phyloP scores from a whole-genome alignment of 2,888 invertebrate genomes.

The Drosophila nr. medialis region DNA sequence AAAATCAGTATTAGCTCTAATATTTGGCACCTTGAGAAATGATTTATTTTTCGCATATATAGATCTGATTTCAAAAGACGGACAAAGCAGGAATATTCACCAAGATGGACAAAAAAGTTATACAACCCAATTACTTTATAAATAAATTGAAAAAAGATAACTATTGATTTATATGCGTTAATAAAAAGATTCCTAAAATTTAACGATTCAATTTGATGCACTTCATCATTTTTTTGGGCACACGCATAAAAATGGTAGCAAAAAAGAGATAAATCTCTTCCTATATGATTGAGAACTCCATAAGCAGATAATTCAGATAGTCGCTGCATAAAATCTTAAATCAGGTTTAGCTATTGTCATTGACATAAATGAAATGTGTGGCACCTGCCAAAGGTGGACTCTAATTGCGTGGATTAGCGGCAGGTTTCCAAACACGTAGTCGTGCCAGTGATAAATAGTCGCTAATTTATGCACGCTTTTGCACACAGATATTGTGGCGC shows the following conservation, averaged over 20 bases:
- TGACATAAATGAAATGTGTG: neutral
- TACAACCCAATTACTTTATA: too few species aligned
- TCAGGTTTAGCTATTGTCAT: neutral
- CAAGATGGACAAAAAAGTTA: neutral
- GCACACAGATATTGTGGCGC: constrained; percentile 15
- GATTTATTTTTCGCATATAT: too few species aligned
- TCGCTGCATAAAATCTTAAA: neutral
- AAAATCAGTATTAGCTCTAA: constrained; percentile 28
- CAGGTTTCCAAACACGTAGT: neutral
- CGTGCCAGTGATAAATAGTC: constrained; percentile 1
- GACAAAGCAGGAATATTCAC: neutral
- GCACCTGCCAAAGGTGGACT: constrained; percentile 41
- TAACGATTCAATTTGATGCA: neutral
- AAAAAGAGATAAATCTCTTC: neutral
- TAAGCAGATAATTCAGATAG: neutral
- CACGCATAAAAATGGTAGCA: neutral
- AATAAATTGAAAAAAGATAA: neutral
- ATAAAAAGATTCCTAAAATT: neutral
- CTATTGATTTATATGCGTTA: neutral
- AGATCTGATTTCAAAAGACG: neutral
- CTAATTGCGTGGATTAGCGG: constrained; percentile 34
- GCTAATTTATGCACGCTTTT: neutral
- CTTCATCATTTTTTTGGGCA: neutral
- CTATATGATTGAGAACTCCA: neutral
- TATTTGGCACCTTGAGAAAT: constrained; percentile 27